phyloP scores from a whole-genome alignment of 1,140 invertebrate species.

The Bombus balteatus region DNA sequence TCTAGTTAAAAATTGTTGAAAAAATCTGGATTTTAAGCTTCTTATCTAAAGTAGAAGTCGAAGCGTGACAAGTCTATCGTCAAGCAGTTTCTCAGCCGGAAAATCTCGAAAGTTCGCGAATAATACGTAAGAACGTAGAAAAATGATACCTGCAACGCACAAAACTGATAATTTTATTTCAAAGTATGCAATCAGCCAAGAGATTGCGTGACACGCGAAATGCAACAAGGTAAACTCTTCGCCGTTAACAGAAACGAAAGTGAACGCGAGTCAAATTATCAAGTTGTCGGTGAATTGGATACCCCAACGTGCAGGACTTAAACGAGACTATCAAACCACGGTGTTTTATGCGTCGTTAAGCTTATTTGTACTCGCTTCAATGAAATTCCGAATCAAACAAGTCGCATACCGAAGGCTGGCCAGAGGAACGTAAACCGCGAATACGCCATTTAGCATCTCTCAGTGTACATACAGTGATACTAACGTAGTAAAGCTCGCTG shows the following conservation, averaged over 20 bases:
- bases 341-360: conserved; percentile 12
- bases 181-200: not conserved
- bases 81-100: too few species aligned
- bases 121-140: too few species aligned
- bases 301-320: not conserved
- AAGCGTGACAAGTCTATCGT: too few species aligned
- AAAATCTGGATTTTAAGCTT: too few species aligned
- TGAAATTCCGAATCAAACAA: conserved; percentile 26
- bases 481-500: not conserved
- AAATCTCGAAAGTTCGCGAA: too few species aligned
- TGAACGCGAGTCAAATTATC: conserved; percentile 13
- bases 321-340: conserved; percentile 11
- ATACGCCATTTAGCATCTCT: not conserved
- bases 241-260: not conserved
- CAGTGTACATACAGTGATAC: not conserved
- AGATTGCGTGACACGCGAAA: not conserved
- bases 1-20: too few species aligned
- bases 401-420: not conserved
- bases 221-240: not conserved
- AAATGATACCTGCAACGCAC: too few species aligned
- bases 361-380: not conserved
- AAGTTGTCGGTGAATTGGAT: not conserved
- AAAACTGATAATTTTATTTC: not conserved
- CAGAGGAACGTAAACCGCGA: not conserved
- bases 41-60: too few species aligned